Evolutionary conservation across 2,113 vertebrate genomes (phyloP).

Genomic region (Etia nguti): DNA sequence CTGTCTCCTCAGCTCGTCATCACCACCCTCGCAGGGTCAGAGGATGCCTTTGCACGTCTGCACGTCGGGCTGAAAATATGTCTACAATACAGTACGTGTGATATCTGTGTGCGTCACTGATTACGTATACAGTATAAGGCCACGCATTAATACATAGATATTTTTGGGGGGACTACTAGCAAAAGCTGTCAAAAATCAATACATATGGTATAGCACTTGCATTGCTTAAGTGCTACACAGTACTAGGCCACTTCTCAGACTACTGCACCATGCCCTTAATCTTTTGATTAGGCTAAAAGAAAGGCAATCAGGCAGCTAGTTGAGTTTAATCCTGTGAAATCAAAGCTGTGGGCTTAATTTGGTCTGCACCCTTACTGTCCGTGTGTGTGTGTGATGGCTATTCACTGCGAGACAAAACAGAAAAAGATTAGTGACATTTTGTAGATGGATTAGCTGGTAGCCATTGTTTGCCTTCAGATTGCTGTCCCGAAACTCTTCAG

Average conservation of each 20-base stretch:
- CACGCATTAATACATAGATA: background rate
- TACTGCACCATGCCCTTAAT: constrained; percentile 40
- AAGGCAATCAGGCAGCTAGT: constrained; percentile 48
- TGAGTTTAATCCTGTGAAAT: constrained; percentile 53
- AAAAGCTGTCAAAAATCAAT: background rate
- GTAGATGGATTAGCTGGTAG: background rate
- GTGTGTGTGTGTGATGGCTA: background rate
- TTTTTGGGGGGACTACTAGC: background rate
- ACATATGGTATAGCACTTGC: background rate
- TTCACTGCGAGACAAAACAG: constrained; percentile 9
- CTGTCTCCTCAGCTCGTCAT: constrained; percentile 34
- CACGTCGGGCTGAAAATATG: background rate
- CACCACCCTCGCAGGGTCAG: constrained; percentile 14
- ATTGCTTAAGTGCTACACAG: background rate
- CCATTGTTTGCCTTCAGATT: background rate
- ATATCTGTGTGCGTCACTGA: background rate
- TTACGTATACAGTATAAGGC: background rate
- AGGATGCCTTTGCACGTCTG: background rate
- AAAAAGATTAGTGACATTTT: constrained; percentile 25
- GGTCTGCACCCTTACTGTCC: constrained; percentile 15
- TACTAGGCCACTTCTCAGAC: constrained; percentile 6
- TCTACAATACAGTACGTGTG: background rate
- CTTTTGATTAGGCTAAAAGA: constrained; percentile 65
- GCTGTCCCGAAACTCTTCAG: background rate
- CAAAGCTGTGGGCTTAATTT: constrained; percentile 52